Evolutionary conservation across 2,113 vertebrate species (phyloP), one percentile per base, ranked within the genome.

Genomic region (Megalops atlanticus): DNA sequence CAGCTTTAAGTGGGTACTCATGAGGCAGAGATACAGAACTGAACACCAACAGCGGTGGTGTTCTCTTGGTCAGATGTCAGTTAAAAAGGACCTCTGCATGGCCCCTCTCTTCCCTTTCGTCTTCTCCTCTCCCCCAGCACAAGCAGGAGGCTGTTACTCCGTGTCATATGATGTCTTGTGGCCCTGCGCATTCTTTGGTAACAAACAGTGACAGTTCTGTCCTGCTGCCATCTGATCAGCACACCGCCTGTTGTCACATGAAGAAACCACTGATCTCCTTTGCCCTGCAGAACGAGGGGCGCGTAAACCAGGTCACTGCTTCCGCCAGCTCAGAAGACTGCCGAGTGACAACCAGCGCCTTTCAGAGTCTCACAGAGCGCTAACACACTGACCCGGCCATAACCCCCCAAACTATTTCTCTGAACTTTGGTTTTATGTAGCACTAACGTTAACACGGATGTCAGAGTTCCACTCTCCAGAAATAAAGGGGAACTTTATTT

Each of bases 151-250:
- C 92, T 96, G 94, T 94, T 95, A 85, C 93, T 93, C 93, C 92
- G 92, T 95, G 94, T 98, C 97, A 96, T 96, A 95, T 92, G 96
- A 95, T 93, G 90, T 90, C 89, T 91, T 92, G 93, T 95, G 94
- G 95, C 91, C 92, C 89, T 89, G 94, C 94, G 95, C 92, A 91
- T 94, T 90, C 95, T 94, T 92, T 94, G 93, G 88, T 86, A 83
- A 91, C 95, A 94, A 98, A 97, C 96, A 98, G 96, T 94, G 94
- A 96, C 96, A 98, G 93, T 96, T 96, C 95, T 97, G 96, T 97
- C 94, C 95, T 92, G 87, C 92, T 33, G 86, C 94, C 94, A 94
- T 95, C 95, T 96, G 95, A 97, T 93, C 94, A 93, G 94, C 96
- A 95, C 94, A 89, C 95, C 90, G 92, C 90, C 85, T 83, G 91